Percentiles rank a stretch among this genome's conserved stretches.
phyloP scores from a whole-genome alignment of 1,140 invertebrate species.

The Micrasema longulum region DNA sequence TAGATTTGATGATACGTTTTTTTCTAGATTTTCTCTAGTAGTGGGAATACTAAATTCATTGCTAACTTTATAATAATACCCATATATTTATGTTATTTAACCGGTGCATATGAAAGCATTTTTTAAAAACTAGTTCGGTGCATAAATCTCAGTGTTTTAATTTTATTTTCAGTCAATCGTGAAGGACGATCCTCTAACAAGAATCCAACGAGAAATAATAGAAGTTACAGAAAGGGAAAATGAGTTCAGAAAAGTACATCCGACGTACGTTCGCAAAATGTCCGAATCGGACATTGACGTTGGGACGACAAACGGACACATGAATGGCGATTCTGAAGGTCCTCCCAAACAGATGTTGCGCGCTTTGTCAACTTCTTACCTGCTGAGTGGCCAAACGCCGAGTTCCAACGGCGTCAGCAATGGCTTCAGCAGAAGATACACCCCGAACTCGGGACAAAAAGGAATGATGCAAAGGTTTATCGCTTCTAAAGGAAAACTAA shows the following conservation, averaged over 20 bases:
- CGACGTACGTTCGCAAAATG: constrained; percentile 64
- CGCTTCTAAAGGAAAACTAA: constrained; percentile 76
- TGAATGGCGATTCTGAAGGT: constrained; percentile 58
- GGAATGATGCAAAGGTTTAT: constrained; percentile 84
- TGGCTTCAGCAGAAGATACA: constrained; percentile 69
- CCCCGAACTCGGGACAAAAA: constrained; percentile 72
- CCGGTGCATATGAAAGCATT: background rate
- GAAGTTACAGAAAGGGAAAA: constrained; percentile 76
- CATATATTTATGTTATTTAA: background rate
- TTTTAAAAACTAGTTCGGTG: constrained; percentile 20
- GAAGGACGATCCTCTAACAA: constrained; percentile 69
- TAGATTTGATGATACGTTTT: constrained; percentile 14
- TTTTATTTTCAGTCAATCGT: constrained; percentile 47
- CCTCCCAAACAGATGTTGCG: constrained; percentile 67
- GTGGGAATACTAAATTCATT: background rate
- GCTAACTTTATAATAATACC: too few relatives aligned
- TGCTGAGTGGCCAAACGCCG: constrained; percentile 63
- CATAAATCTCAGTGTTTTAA: constrained; percentile 10
- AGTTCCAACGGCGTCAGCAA: constrained; percentile 59
- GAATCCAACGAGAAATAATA: constrained; percentile 77
- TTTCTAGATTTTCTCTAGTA: background rate
- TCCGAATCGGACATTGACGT: constrained; percentile 62
- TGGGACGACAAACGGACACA: constrained; percentile 60
- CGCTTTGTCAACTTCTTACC: constrained; percentile 72
- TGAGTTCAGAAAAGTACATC: constrained; percentile 73